A percentile compares a stretch with the other conserved stretches of the same genome.
Evolutionary conservation across 2,113 vertebrate species (phyloP).

Genomic region (Daubentonia madagascariensis): DNA sequence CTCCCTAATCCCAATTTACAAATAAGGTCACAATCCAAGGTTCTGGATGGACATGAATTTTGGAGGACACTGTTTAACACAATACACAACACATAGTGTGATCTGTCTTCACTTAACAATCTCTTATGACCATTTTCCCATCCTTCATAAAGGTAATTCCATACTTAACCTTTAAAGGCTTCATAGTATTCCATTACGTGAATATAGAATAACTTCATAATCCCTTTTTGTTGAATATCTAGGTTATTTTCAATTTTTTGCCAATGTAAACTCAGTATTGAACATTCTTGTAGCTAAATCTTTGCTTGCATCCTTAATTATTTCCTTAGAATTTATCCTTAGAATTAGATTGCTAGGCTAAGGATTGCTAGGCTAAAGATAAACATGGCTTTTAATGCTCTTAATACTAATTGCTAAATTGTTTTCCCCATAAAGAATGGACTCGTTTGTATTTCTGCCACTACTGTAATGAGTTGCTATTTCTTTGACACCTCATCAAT

Average conservation of each 20-base stretch:
- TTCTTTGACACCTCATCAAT: not conserved
- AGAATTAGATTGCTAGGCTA: not conserved
- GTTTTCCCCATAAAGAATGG: not conserved
- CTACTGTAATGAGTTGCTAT: not conserved
- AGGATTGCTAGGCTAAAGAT: not conserved
- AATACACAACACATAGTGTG: not conserved
- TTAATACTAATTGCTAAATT: not conserved
- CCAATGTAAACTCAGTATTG: not conserved
- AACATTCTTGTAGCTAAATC: not conserved
- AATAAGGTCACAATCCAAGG: not conserved
- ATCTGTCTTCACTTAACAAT: not conserved
- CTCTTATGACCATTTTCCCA: not conserved
- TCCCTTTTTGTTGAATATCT: not conserved
- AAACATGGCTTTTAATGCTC: not conserved
- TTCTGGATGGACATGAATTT: not conserved
- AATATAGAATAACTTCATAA: not conserved
- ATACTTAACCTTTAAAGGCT: not conserved
- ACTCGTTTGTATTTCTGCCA: not conserved
- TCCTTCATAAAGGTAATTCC: not conserved
- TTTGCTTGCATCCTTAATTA: not conserved
- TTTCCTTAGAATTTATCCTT: constrained; percentile 29
- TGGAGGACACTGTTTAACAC: not conserved
- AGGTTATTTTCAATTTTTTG: not conserved
- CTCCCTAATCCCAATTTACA: not conserved
- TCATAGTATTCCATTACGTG: not conserved